A percentile compares a stretch with the other conserved stretches of the same genome.
Conservation (phyloP, 37 sponge, comb jelly and placozoan species). For the Theonella swinhoei region DNA sequence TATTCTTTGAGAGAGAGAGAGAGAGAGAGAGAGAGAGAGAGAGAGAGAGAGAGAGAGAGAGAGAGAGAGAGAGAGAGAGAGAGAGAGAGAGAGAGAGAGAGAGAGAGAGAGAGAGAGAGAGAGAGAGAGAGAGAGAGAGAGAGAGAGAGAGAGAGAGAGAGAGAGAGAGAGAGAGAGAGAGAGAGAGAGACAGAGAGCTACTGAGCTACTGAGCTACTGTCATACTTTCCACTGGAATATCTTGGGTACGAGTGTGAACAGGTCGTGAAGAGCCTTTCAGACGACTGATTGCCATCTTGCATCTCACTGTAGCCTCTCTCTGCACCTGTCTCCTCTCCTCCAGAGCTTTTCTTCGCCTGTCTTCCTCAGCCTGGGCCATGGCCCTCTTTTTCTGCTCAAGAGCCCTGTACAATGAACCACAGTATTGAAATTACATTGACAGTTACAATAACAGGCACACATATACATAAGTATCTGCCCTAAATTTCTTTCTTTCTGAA, state of each 20-base stretch:
- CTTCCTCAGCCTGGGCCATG: slow-evolving; percentile 62
- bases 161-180: neutral
- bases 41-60: slow-evolving; percentile 13
- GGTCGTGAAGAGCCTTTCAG: slow-evolving; percentile 2
- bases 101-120: slow-evolving; percentile 1
- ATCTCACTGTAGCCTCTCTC: slow-evolving; percentile 55
- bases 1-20: neutral
- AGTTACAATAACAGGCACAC: too few species aligned
- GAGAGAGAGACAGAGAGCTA: neutral
- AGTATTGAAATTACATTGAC: too few species aligned
- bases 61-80: slow-evolving; percentile 21
- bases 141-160: neutral
- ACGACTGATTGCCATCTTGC: slow-evolving; percentile 27
- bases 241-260: neutral
- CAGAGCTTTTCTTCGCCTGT: slow-evolving; percentile 66
- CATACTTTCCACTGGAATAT: neutral
- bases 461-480: too few species aligned
- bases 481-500: too few species aligned
- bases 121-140: neutral
- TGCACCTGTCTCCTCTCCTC: slow-evolving; percentile 57
- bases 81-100: slow-evolving; percentile 17
- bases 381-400: slow-evolving; percentile 62
- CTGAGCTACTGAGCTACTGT: too few species aligned
- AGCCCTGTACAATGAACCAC: slow-evolving; percentile 53
- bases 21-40: neutral